Percentiles rank a stretch among this genome's conserved stretches.
These are phyloP conservation scores for Drosophila arizonae DNA, from an alignment of 1,140 invertebrate genomes.

Conservation along the genomic window DNA sequence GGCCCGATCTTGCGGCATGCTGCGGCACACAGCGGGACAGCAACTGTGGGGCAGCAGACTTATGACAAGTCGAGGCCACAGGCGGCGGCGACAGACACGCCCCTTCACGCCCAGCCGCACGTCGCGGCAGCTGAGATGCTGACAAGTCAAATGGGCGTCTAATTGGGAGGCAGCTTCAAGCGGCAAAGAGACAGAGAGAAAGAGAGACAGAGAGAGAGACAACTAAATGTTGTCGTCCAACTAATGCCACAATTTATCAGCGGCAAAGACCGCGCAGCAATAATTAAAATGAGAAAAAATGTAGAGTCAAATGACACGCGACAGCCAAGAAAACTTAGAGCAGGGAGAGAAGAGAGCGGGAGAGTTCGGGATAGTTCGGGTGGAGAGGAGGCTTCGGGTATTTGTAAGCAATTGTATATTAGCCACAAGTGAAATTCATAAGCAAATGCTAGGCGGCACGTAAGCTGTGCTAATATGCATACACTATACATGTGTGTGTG, in stretches of 20 bases:
- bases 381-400: background rate
- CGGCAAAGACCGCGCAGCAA: constrained; percentile 15
- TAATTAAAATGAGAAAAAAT: constrained; percentile 48
- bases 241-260: constrained; percentile 51
- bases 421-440: constrained; percentile 13
- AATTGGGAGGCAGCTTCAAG: constrained; percentile 11
- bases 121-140: constrained; percentile 30
- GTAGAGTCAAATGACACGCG: constrained; percentile 38
- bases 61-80: constrained; percentile 58
- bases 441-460: background rate
- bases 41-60: constrained; percentile 16
- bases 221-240: constrained; percentile 25
- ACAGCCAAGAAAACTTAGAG: constrained; percentile 13
- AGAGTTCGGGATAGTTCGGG: background rate
- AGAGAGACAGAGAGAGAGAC: background rate
- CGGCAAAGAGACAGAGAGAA: background rate
- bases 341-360: background rate
- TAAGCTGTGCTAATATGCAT: background rate
- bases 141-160: constrained; percentile 58
- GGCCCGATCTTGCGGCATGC: constrained; percentile 21
- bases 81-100: constrained; percentile 29
- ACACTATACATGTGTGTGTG: constrained; percentile 1
- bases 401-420: constrained; percentile 9
- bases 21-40: constrained; percentile 16
- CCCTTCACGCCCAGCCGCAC: background rate